Percentiles rank a stretch among this genome's conserved stretches.
These are phyloP conservation scores for Lochmaea crataegi DNA, from an alignment of 2,888 invertebrate species.

Conservation along the genomic window DNA sequence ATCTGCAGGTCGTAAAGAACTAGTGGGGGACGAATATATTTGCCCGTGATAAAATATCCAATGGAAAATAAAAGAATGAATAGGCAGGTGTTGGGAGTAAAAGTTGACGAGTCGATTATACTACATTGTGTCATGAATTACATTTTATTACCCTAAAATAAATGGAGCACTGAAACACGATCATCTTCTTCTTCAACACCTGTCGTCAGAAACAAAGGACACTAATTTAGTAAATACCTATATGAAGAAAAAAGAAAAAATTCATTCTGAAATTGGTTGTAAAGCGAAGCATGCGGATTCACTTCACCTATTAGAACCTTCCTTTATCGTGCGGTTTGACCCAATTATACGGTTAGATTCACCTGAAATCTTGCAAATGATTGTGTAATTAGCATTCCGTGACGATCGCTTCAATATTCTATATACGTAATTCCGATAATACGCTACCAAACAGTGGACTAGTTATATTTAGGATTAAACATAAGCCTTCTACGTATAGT, in stretches of 20 bases:
- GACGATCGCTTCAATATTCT: constrained; percentile 1
- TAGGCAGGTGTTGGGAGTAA: neutral
- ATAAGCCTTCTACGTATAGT: neutral
- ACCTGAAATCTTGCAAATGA: neutral
- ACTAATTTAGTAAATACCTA: too few relatives aligned
- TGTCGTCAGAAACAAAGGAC: too few relatives aligned
- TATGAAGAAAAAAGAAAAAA: too few relatives aligned
- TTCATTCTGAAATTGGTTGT: too few relatives aligned
- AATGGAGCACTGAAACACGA: neutral
- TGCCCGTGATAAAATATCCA: neutral
- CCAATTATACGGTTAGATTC: neutral
- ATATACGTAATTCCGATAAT: constrained; percentile 6
- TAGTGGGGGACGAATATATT: neutral
- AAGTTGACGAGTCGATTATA: neutral
- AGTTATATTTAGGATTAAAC: neutral
- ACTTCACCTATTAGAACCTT: neutral
- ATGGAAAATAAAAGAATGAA: neutral
- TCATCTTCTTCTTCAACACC: too few relatives aligned
- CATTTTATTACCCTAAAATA: neutral
- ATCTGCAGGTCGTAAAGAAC: constrained; percentile 16
- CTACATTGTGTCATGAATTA: neutral
- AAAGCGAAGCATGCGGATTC: too few relatives aligned
- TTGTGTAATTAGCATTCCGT: constrained; percentile 3
- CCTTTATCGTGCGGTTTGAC: neutral
- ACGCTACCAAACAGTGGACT: neutral